A percentile compares a stretch with the other conserved stretches of the same genome.
Conservation (phyloP, 2,888 invertebrate genomes). For the Ypsolopha sequella region DNA sequence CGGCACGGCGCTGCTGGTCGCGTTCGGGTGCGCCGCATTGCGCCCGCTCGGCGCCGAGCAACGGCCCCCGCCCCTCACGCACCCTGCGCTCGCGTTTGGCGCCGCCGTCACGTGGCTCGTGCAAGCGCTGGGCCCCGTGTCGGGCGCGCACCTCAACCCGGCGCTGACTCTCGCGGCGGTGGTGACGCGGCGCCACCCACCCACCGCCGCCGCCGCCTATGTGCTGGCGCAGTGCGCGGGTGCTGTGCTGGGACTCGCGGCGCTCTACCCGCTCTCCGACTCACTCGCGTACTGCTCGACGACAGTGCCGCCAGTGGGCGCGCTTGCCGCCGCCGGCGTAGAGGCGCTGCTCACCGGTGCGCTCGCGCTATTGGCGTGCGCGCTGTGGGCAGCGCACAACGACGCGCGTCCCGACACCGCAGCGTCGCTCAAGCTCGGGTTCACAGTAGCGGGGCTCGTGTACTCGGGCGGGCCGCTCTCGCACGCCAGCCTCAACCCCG, state of each 20-base stretch:
- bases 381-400: slow-evolving; percentile 37
- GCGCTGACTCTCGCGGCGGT: slow-evolving; percentile 78
- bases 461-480: slow-evolving; percentile 39
- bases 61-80: slow-evolving; percentile 20
- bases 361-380: slow-evolving; percentile 25
- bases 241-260: slow-evolving; percentile 35
- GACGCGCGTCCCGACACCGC: slow-evolving; percentile 30
- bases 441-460: slow-evolving; percentile 45
- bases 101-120: slow-evolving; percentile 29
- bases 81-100: slow-evolving; percentile 50
- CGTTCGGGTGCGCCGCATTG: slow-evolving; percentile 39
- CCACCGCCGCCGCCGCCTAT: slow-evolving; percentile 24
- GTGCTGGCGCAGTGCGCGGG: slow-evolving; percentile 40
- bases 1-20: slow-evolving; percentile 49
- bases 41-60: slow-evolving; percentile 15
- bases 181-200: slow-evolving; percentile 42
- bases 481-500: not conserved
- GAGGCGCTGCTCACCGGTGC: slow-evolving; percentile 11
- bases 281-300: not conserved
- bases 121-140: slow-evolving; percentile 75
- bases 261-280: slow-evolving; percentile 16
- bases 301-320: slow-evolving; percentile 10
- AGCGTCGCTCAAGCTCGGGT: slow-evolving; percentile 44
- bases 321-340: slow-evolving; percentile 12
- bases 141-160: slow-evolving; percentile 85